phyloP scores from a whole-genome alignment of 2,113 vertebrate genomes.

The Panurus biarmicus region DNA sequence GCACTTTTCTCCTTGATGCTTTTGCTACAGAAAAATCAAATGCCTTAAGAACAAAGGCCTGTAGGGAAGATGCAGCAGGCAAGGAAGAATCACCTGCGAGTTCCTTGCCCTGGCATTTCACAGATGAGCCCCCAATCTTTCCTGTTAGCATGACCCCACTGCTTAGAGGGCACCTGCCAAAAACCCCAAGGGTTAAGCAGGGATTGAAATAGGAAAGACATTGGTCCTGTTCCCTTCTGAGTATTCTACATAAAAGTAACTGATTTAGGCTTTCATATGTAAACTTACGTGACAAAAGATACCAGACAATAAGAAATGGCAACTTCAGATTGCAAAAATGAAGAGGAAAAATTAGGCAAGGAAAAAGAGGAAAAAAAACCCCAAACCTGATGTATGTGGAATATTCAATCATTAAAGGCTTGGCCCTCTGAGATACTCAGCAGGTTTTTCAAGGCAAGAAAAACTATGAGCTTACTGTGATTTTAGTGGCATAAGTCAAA shows the following conservation, averaged over 20 bases:
- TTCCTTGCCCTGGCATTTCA: neutral
- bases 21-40: neutral
- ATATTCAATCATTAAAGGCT: neutral
- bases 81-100: neutral
- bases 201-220: neutral
- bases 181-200: neutral
- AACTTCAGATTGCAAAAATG: neutral
- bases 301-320: neutral
- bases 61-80: neutral
- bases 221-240: neutral
- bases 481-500: neutral
- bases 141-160: neutral
- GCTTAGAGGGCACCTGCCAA: neutral
- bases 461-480: neutral
- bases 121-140: neutral
- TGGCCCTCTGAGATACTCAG: neutral
- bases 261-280: neutral
- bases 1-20: neutral
- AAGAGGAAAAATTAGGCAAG: neutral
- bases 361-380: too few species aligned
- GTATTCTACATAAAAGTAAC: neutral
- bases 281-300: neutral
- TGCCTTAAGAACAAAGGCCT: neutral
- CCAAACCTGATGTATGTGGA: neutral
- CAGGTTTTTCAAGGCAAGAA: neutral